Evolutionary conservation across 2,113 vertebrate species (phyloP).

Genomic region (Montifringilla adamsi): DNA sequence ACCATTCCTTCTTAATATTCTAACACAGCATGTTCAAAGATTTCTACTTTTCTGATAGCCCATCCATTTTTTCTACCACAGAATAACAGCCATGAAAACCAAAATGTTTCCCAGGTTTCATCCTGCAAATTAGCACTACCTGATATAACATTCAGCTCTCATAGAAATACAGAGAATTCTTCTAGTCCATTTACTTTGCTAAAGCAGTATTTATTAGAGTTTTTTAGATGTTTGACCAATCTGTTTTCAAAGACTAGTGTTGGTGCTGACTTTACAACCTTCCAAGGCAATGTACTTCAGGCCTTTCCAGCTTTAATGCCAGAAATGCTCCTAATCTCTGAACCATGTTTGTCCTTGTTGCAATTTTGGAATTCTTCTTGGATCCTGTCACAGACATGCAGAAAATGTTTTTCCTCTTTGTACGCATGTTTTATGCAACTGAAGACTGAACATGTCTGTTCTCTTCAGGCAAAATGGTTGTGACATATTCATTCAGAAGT

Average conservation of each 20-base stretch:
- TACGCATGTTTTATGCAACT: background rate
- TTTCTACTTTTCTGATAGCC: background rate
- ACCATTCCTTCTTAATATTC: background rate
- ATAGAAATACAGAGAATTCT: background rate
- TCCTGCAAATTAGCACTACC: background rate
- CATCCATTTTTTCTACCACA: background rate
- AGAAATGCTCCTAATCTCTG: background rate
- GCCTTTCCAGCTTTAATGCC: background rate
- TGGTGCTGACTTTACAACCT: background rate
- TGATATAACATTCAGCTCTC: background rate
- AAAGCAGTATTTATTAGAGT: background rate
- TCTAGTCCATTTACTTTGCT: background rate
- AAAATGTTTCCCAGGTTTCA: background rate
- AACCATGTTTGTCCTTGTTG: background rate
- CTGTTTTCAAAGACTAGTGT: background rate
- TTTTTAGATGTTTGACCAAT: background rate
- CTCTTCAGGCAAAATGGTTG: background rate
- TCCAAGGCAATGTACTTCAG: background rate
- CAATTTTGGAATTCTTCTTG: background rate
- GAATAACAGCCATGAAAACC: background rate
- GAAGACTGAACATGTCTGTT: background rate
- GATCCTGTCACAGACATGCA: background rate
- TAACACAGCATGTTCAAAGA: background rate
- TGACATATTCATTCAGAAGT: background rate
- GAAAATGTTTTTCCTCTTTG: background rate